Evolutionary conservation across 1,140 invertebrate species (phyloP), one percentile per base, ranked within the genome.

Genomic region (Lordiphosa collinella): DNA sequence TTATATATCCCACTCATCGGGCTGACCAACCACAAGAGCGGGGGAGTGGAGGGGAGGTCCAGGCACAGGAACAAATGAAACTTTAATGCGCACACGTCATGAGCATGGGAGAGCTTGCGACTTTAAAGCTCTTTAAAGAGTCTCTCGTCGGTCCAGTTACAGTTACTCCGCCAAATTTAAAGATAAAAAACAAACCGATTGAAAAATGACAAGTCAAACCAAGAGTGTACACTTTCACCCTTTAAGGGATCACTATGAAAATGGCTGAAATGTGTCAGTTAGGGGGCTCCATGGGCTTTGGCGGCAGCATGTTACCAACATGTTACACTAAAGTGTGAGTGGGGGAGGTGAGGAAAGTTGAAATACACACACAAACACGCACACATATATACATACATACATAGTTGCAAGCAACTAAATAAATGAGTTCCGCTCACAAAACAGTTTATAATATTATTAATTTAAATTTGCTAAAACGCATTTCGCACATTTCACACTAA

Each of bases 251-350:
- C 62, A 48, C 67, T 52, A 57, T 22, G 51, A 43, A 55, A 55
- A 40, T 38, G 63, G 51, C 62, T 76, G 72, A 84, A 82, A 82
- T 80, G 79, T 82, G 76, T 82, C 78, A 82, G 67, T 32, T 50
- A 18, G 34, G 47, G 52, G 25, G 25, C 41, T 44, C 22, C 29
- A 22, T 44, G 11, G 41, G 22, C 22, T 31, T 31, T 44, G 41
- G 41, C 41, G 5, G 22, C 38, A 35, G 25, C 25, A 29, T 29
- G 25, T 29, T 29, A 29, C 7, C 25, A 29, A 29, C 0, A 7
- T 29, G 1, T n/a, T n/a, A n/a, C n/a, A n/a, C n/a, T n/a, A n/a
- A n/a, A n/a, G n/a, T 29, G 25, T 2, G 18, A 5, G 18, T 3
- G 22, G 25, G 25, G 25, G 25, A 29, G 25, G 25, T 29, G 25